Percentiles rank a stretch among this genome's conserved stretches.
Conservation (phyloP, 1,140 invertebrate genomes). For the Amphibalanus amphitrite region DNA sequence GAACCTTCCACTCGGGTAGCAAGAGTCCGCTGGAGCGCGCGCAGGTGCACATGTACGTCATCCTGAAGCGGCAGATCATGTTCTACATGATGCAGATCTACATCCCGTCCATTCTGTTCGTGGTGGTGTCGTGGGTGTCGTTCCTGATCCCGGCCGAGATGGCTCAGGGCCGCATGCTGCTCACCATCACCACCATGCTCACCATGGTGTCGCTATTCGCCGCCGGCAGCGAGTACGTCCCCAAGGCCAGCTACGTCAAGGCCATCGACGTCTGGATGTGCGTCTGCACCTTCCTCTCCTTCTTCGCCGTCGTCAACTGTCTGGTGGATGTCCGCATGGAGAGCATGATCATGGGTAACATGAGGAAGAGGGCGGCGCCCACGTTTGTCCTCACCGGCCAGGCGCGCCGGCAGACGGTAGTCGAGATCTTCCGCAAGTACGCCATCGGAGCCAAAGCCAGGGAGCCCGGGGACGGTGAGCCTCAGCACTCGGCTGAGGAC, state of each 20-base stretch:
- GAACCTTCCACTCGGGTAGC: not conserved
- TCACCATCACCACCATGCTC: slow-evolving; percentile 17
- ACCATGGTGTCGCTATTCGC: slow-evolving; percentile 14
- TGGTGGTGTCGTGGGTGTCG: slow-evolving; percentile 16
- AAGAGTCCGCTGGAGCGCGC: not conserved
- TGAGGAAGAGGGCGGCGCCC: slow-evolving; percentile 43
- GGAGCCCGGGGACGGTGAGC: not conserved
- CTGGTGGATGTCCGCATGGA: slow-evolving; percentile 32
- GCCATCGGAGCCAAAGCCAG: not conserved
- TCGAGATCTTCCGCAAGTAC: not conserved
- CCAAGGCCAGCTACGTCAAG: slow-evolving; percentile 6
- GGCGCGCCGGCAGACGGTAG: slow-evolving; percentile 23
- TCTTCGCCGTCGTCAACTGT: slow-evolving; percentile 9
- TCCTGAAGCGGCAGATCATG: slow-evolving; percentile 14
- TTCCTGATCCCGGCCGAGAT: slow-evolving; percentile 18
- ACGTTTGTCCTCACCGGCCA: slow-evolving; percentile 43
- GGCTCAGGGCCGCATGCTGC: slow-evolving; percentile 17
- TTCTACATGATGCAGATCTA: slow-evolving; percentile 27
- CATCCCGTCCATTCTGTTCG: slow-evolving; percentile 17
- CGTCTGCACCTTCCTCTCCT: slow-evolving; percentile 4
- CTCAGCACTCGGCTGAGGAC: not conserved
- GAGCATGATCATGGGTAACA: slow-evolving; percentile 40
- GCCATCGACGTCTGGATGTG: slow-evolving; percentile 5
- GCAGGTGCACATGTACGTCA: slow-evolving; percentile 5
- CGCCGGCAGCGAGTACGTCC: slow-evolving; percentile 7